These are phyloP conservation scores for Microchirus variegatus DNA, from an alignment of 2,797 vertebrate species.

Conservation along the genomic window DNA sequence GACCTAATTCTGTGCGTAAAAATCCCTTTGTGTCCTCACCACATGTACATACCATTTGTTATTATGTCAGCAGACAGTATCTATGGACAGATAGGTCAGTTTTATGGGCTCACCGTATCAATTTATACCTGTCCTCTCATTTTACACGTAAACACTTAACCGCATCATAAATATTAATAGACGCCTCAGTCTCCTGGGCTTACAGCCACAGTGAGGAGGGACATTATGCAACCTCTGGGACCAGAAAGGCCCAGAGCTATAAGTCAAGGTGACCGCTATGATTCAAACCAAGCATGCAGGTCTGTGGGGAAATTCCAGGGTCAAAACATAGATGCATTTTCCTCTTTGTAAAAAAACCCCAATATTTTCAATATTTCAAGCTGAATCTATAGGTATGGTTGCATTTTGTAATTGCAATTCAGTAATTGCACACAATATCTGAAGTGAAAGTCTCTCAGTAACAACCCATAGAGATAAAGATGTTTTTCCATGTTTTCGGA, in stretches of 20 bases:
- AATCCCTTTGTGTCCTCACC: conserved; percentile 10
- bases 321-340: conserved; percentile 10
- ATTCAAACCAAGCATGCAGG: conserved; percentile 22
- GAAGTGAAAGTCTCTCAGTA: conserved; percentile 4
- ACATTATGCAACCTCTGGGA: conserved; percentile 41
- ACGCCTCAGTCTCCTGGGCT: conserved; percentile 20
- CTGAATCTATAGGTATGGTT: too few species aligned
- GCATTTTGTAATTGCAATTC: too few species aligned
- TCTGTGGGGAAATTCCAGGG: conserved; percentile 1
- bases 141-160: conserved; percentile 21
- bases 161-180: conserved; percentile 55
- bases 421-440: conserved; percentile 22
- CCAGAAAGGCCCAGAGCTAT: conserved; percentile 26
- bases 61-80: conserved; percentile 13
- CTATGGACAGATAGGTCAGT: conserved; percentile 14
- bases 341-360: conserved; percentile 1
- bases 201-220: conserved; percentile 36
- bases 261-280: conserved; percentile 53
- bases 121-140: conserved; percentile 14
- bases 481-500: conserved; percentile 29
- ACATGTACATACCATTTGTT: not conserved
- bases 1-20: conserved; percentile 28
- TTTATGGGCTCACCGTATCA: conserved; percentile 14
- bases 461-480: conserved; percentile 35
- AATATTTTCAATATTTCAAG: not conserved